Base-by-base conservation (phyloP, 2,888 invertebrate species). In the Zelleria hepariella region DNA sequence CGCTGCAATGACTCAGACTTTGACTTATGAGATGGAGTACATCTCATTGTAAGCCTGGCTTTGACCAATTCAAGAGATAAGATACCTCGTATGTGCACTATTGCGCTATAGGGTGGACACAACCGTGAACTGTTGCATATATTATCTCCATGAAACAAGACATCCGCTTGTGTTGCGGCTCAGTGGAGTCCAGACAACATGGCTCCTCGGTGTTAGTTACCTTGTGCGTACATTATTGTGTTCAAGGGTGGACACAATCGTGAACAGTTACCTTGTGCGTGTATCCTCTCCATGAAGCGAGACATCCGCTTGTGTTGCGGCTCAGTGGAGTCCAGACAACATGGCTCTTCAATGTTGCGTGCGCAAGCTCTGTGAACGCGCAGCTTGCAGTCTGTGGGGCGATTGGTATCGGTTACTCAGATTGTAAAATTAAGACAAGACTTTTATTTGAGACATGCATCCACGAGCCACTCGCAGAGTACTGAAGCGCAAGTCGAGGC, bases 321-420 rank as follows among this genome's bases (percentile, higher is more conserved):
- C 65, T 92, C 93, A 10, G 91, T 89, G 69, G 94, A 93, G 15
- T 42, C 32, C 25, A 95, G 92, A 23, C 94, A 94, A 78, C 97
- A 97, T 66, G 91, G 91, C 78, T 96, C 97, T 66, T 95, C 95
- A 63, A 97, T 91, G 1, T 90, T 82, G 67, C 92, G 92, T 55
- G 95, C 93, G 86, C 97, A 98, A 55, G 89, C 85, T 64, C 96
- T 94, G 88, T 97, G 97, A 70, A 97, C 94, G 72, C 95, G 94
- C 68, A 96, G 90, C 76, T 94, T 94, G 90, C 98, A 98, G 80
- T 95, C 97, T 95, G 82, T n/a, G 77, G 15, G 32, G 18, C 3
- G 5, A 42, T 23, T 23, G 10, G n/a, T 49, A 49, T n/a, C 2
- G 6, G 2, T 49, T n/a, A 2, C 5, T 26, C 7, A 26, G 4